Base-by-base conservation (phyloP, 2,113 vertebrate species). In the Gymnogyps californianus region DNA sequence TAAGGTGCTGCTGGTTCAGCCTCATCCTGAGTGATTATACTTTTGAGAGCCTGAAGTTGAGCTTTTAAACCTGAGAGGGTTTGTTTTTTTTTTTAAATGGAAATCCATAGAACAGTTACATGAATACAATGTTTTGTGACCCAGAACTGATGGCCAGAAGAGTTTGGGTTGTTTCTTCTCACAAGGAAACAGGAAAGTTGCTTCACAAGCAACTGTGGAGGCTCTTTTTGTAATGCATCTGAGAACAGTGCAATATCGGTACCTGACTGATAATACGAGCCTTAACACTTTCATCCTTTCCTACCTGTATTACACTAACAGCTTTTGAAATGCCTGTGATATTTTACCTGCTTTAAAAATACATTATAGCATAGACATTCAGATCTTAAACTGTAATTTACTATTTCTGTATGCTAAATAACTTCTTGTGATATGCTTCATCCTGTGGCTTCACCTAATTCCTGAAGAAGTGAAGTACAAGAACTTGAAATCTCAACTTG, bases 191-290 rank as follows among this genome's bases (percentile, higher is more conserved):
- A 32, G 32, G 32, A 25, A 59, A 59, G 61, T 67, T 67, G 28
- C 26, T 84, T 75, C 10, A 28, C 9, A 26, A 69, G 17, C 38
- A 36, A 1, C 69, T 82, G 49, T 38, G 51, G 22, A 80, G 25
- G 9, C 38, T 71, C 7, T 58, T 75, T 61, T n/a, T 82, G 17
- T 69, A 21, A 69, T 22, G 59, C 36, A 7, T 47, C 26, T 59
- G 32, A 59, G 78, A 64, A 58, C 1, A 7, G 44, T 5, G 9
- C 17, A 22, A 0, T 71, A 14, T 34, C 5, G 1, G 10, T 51
- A 32, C 29, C 40, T 65, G 79, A 3, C 3, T 70, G 42, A 51
- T 64, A 28, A 16, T 15, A 18, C 7, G 15, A 91, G 13, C 67
- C 24, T 40, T 44, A 57, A 57, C 40, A 28, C 47, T 40, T 77